A percentile compares a stretch with the other conserved stretches of the same genome.
Evolutionary conservation across 2,888 invertebrate genomes (phyloP).

Genomic region (Octonoba sinensis): DNA sequence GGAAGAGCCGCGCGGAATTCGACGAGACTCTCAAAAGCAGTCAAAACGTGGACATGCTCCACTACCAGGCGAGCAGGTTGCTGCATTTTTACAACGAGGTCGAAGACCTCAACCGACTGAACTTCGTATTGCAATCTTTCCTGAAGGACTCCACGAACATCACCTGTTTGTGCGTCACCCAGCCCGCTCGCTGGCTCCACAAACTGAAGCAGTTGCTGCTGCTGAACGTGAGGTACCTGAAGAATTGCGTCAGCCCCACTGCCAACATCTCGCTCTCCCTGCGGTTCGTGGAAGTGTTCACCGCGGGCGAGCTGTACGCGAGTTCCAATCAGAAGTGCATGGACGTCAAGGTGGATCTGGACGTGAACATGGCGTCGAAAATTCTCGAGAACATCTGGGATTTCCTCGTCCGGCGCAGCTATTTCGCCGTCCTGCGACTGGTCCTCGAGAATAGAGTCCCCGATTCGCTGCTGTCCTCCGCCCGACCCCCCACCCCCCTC

Average conservation of each 20-base stretch:
- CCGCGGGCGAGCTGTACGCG: slow-evolving; percentile 32
- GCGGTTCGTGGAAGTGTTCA: slow-evolving; percentile 65
- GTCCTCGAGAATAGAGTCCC: slow-evolving; percentile 80
- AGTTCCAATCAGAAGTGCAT: slow-evolving; percentile 2
- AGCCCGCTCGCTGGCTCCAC: slow-evolving; percentile 32
- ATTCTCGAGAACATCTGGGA: slow-evolving; percentile 66
- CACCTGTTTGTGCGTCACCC: slow-evolving; percentile 12
- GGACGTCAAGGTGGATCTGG: slow-evolving; percentile 1
- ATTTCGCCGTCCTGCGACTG: slow-evolving; percentile 80
- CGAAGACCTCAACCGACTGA: slow-evolving; percentile 79
- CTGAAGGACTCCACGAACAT: slow-evolving; percentile 33
- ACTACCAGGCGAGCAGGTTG: slow-evolving; percentile 78
- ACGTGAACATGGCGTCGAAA: neutral
- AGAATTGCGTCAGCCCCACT: slow-evolving; percentile 48
- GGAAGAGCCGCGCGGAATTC: slow-evolving; percentile 78
- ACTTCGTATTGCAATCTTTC: slow-evolving; percentile 68
- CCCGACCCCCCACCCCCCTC: slow-evolving; percentile 80
- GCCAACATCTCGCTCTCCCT: slow-evolving; percentile 55
- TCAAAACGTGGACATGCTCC: slow-evolving; percentile 73
- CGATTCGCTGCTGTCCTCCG: slow-evolving; percentile 78
- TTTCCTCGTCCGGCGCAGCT: slow-evolving; percentile 72
- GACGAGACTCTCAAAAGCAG: slow-evolving; percentile 73
- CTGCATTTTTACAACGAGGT: slow-evolving; percentile 83
- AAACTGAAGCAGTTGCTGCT: slow-evolving; percentile 53
- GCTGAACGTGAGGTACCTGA: slow-evolving; percentile 45